Evolutionary conservation across 2,797 vertebrate genomes (phyloP).

Genomic region (Channallabes apus): DNA sequence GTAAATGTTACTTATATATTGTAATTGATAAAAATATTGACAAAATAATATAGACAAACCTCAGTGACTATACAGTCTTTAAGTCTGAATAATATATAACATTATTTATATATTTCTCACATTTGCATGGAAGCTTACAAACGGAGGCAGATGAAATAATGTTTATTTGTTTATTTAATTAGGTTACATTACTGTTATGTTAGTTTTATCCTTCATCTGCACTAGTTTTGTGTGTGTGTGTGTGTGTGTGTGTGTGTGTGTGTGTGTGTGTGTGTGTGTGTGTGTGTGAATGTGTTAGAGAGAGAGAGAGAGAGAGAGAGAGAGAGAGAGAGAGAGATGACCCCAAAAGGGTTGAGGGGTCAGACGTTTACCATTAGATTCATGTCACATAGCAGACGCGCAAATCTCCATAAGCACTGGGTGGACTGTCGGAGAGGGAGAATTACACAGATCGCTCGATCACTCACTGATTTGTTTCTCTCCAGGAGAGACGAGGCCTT

Average conservation of each 20-base stretch:
- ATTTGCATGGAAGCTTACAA: not conserved
- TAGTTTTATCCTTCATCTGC: slow-evolving; percentile 71
- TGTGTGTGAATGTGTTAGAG: slow-evolving; percentile 34
- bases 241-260: slow-evolving; percentile 43
- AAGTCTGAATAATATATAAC: not conserved
- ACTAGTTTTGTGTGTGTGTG: slow-evolving; percentile 71
- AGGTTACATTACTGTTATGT: not conserved
- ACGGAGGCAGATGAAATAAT: not conserved
- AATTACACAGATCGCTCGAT: slow-evolving; percentile 47
- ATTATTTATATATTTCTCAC: not conserved
- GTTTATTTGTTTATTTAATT: not conserved
- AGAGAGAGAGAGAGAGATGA: slow-evolving; percentile 16
- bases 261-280: slow-evolving; percentile 25
- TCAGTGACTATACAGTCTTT: too few relatives aligned
- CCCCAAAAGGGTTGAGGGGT: slow-evolving; percentile 62
- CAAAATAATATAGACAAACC: not conserved
- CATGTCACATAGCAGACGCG: slow-evolving; percentile 82
- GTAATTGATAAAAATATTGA: too few relatives aligned
- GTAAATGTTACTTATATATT: too few relatives aligned
- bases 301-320: too few relatives aligned
- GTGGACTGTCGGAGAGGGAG: slow-evolving; percentile 71
- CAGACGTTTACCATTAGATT: slow-evolving; percentile 78
- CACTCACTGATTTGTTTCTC: slow-evolving; percentile 70
- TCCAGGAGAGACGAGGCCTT: slow-evolving; percentile 60
- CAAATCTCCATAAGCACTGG: slow-evolving; percentile 72